Evolutionary conservation across 35 echinoderm and acorn worm species (phyloP).

Genomic region (Diadema setosum): DNA sequence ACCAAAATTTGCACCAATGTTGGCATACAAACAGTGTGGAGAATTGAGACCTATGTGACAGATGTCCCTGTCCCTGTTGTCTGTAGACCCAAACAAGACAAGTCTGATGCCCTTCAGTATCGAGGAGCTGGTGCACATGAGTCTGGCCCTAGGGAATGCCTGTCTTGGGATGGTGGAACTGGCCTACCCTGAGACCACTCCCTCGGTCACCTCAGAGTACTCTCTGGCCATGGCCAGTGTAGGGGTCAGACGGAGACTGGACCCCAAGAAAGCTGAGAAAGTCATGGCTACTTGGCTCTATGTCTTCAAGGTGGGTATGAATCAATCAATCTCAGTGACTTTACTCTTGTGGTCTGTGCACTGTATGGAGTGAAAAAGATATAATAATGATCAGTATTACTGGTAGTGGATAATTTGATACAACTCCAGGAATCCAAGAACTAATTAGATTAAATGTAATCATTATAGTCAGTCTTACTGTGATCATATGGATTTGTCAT

Average conservation of each 20-base stretch:
- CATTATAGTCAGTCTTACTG: too few species aligned
- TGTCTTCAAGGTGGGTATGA: constrained; percentile 61
- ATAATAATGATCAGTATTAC: too few species aligned
- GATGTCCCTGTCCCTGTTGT: too few species aligned
- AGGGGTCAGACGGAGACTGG: neutral
- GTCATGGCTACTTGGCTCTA: constrained; percentile 55
- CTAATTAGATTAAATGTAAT: too few species aligned
- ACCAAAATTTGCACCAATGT: too few species aligned
- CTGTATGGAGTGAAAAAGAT: too few species aligned
- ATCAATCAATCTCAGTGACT: neutral
- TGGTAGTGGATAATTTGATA: too few species aligned
- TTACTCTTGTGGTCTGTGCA: too few species aligned
- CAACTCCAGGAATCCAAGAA: too few species aligned
- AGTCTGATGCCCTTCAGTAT: constrained; percentile 90
- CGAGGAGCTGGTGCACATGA: constrained; percentile 68
- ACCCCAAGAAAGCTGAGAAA: neutral
- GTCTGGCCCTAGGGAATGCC: constrained; percentile 68
- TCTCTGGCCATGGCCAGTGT: constrained; percentile 48
- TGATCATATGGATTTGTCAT: too few species aligned
- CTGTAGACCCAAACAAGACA: neutral
- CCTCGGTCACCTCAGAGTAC: constrained; percentile 69
- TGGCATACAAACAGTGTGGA: too few species aligned
- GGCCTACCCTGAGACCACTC: constrained; percentile 77
- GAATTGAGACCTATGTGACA: too few species aligned
- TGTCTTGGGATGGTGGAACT: constrained; percentile 91